Base-by-base conservation (phyloP, 1,140 invertebrate species). In the Theocolax elegans region DNA sequence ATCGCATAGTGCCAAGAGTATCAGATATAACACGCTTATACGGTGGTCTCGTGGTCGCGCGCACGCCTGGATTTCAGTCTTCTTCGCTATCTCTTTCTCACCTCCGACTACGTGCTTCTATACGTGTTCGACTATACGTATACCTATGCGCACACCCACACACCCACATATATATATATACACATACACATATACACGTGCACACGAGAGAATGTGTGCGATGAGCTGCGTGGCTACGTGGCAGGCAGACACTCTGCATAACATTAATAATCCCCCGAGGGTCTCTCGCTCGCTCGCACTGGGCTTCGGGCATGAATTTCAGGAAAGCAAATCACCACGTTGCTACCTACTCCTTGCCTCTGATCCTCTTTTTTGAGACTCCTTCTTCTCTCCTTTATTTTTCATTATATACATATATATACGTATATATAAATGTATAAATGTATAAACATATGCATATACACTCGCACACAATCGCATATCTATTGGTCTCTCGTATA, bases 261-360 rank as follows among this genome's bases (percentile, higher is more conserved):
- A 81, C 77, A 81, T 83, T 83, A 84, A 81, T 81, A 83, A 82
- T 81, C 83, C 75, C 74, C 74, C n/a, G n/a, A n/a, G n/a, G n/a
- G n/a, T n/a, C 49, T 48, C 42, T 59, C 35, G 64, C 70, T 69
- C 72, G 70, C 44, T 46, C 48, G 35, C 68, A 71, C 51, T 48
- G 53, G 48, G 64, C 44, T 59, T 62, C 72, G 64, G 56, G 46
- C 66, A 71, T 70, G 73, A 74, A 68, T 70, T 72, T 72, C 67
- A 63, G 62, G 40, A 68, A 68, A 72, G 71, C 71, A 67, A 65
- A 72, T 72, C 67, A 63, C 67, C 67, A 63, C 58, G 67, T 63
- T 69, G 67, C 67, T 69, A 69, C 67, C 67, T 69, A 69, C 67
- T 63, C 49, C 48, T 70, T 35, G 64, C 40, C 21, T 53, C 25